Base-by-base conservation (phyloP, 2,113 vertebrate genomes). In the Chroicocephalus ridibundus region DNA sequence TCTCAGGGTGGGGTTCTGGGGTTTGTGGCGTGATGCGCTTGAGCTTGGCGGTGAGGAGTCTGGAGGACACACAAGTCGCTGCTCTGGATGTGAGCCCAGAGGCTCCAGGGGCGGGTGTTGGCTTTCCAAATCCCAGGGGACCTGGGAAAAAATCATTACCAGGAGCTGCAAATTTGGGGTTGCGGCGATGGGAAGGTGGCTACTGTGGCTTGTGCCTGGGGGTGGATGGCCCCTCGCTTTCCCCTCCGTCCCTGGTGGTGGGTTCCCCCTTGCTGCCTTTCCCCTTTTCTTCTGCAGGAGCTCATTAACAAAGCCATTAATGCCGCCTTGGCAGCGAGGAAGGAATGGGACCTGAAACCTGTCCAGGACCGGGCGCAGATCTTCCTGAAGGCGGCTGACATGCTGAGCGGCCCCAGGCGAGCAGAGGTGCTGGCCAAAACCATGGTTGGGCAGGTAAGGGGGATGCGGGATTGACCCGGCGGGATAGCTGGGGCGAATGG, bases 401-500 rank as follows among this genome's bases (percentile, higher is more conserved):
- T 99, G 85, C 98, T 99, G 96, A 98, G 99, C 0, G 99, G 99
- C 40, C 98, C 99, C 0, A 97, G 96, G 93, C 97, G 99, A 57
- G 99, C 99, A 0, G 99, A 99, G 78, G 51, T 99, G 96, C 97
- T 99, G 10, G 99, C 99, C 94, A 99, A 99, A 98, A 99, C 99
- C 93, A 99, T 99, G 99, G 86, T 99, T 0, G 99, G 99, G 49
- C 99, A 99, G 99, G 99, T 99, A 76, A 60, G 79, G 36, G 3
- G 13, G 20, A 4, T 32, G n/a, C 1, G 5, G 64, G 46, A 8
- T 19, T 29, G 55, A 36, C 7, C 47, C 14, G 1, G 25, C 1
- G 2, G 2, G 38, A 6, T 4, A 40, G 14, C 49, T 74, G 76
- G 51, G 66, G 11, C 0, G 13, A 32, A 9, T 2, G 0, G 40